phyloP scores from a whole-genome alignment of 2,888 invertebrate genomes.

The Sinotaia quadrata region DNA sequence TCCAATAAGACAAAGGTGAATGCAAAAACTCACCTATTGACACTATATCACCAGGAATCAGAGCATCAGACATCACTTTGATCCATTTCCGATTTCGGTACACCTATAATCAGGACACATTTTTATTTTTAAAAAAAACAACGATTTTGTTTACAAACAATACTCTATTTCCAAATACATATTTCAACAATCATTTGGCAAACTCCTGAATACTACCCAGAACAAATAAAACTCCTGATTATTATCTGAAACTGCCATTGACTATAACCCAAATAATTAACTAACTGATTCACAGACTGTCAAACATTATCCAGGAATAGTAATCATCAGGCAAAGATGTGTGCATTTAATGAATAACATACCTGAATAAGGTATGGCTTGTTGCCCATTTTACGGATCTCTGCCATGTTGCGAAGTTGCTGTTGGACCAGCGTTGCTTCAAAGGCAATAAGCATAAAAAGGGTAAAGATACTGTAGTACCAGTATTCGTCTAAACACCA shows the following conservation, averaged over 20 bases:
- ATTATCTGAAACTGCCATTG: no score
- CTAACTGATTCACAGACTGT: no score
- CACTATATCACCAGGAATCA: conserved; percentile 96
- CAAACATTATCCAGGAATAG: no score
- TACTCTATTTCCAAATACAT: no score
- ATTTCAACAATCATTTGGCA: no score
- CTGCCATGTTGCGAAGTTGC: conserved; percentile 97
- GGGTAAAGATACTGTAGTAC: conserved; percentile 96
- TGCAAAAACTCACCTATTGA: conserved; percentile 80
- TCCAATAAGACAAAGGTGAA: no score
- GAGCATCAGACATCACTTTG: conserved; percentile 85
- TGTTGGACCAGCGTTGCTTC: conserved; percentile 99
- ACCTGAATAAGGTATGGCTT: conserved; percentile 91
- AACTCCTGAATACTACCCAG: no score
- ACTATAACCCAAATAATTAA: no score
- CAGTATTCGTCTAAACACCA: conserved; percentile 99
- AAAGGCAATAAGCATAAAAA: conserved; percentile 95
- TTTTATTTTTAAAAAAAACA: no score
- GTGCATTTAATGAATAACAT: conserved; percentile 15
- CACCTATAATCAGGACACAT: conserved; percentile 76
- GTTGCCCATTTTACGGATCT: conserved; percentile 99
- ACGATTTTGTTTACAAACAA: no score
- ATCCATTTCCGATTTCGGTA: conserved; percentile 94
- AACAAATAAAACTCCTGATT: no score
- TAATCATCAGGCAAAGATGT: no score